Evolutionary conservation across 1,140 invertebrate species (phyloP).

Genomic region (Megalopta genalis): DNA sequence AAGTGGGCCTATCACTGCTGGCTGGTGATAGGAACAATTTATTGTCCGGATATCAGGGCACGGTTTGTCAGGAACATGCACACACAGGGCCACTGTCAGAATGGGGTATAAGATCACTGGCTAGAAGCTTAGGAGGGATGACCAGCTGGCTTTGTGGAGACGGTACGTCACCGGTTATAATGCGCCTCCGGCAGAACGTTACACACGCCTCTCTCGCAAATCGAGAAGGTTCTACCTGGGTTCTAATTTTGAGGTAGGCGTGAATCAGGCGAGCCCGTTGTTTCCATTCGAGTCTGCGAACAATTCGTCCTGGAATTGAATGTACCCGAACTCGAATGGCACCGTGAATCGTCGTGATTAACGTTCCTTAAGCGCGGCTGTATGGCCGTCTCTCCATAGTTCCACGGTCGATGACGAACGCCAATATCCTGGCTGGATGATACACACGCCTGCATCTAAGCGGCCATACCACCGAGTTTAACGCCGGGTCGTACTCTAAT

Average conservation of each 20-base stretch:
- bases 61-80: slow-evolving; percentile 36
- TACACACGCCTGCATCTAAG: slow-evolving; percentile 43
- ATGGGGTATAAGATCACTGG: slow-evolving; percentile 42
- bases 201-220: slow-evolving; percentile 14
- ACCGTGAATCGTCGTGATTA: slow-evolving; percentile 58
- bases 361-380: slow-evolving; percentile 49
- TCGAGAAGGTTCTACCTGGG: background rate
- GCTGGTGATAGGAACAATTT: slow-evolving; percentile 53
- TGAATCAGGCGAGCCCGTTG: slow-evolving; percentile 21
- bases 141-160: slow-evolving; percentile 36
- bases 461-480: background rate
- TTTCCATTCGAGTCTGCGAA: slow-evolving; percentile 41
- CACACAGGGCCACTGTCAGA: background rate
- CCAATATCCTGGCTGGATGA: slow-evolving; percentile 32
- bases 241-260: slow-evolving; percentile 34
- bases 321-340: slow-evolving; percentile 30
- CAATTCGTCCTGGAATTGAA: slow-evolving; percentile 48
- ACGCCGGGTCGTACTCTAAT: background rate
- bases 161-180: slow-evolving; percentile 38
- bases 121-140: slow-evolving; percentile 49
- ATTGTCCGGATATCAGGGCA: slow-evolving; percentile 50
- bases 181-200: slow-evolving; percentile 31
- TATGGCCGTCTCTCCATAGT: background rate
- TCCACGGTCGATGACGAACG: slow-evolving; percentile 28
- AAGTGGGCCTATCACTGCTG: slow-evolving; percentile 18